A percentile compares a stretch with the other conserved stretches of the same genome.
These are phyloP conservation scores for Stigmatopora nigra DNA, from an alignment of 2,113 vertebrate species.

Conservation along the genomic window DNA sequence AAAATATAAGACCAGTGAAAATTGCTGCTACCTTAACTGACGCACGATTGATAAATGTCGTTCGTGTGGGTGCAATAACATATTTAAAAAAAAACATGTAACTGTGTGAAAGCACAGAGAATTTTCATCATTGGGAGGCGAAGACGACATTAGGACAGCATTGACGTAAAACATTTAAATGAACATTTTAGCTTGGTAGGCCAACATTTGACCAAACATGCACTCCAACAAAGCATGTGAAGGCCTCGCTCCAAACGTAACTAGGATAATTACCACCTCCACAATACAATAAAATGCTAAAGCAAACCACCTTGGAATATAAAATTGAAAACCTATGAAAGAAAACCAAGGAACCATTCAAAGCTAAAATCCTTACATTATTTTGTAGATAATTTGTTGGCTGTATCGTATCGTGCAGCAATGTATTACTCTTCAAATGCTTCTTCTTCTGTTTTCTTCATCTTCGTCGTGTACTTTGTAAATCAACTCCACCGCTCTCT, in stretches of 20 bases:
- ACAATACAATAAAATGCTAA: background rate
- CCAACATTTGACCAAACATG: background rate
- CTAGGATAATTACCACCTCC: background rate
- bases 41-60: background rate
- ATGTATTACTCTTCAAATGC: background rate
- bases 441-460: background rate
- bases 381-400: background rate
- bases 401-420: background rate
- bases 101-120: background rate
- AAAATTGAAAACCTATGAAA: background rate
- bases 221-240: background rate
- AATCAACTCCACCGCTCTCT: background rate
- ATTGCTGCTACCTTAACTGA: no score
- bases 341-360: background rate
- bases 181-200: background rate
- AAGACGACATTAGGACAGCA: background rate
- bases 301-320: background rate
- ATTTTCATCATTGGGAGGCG: background rate
- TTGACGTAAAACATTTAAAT: background rate
- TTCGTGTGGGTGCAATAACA: background rate
- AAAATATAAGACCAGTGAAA: no score
- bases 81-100: no score
- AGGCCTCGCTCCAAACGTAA: background rate
- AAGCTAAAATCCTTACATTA: background rate
- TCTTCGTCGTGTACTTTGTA: background rate